Evolutionary conservation across 2,797 vertebrate genomes (phyloP), one percentile per base, ranked within the genome.

Genomic region (Pelodytes ibericus): DNA sequence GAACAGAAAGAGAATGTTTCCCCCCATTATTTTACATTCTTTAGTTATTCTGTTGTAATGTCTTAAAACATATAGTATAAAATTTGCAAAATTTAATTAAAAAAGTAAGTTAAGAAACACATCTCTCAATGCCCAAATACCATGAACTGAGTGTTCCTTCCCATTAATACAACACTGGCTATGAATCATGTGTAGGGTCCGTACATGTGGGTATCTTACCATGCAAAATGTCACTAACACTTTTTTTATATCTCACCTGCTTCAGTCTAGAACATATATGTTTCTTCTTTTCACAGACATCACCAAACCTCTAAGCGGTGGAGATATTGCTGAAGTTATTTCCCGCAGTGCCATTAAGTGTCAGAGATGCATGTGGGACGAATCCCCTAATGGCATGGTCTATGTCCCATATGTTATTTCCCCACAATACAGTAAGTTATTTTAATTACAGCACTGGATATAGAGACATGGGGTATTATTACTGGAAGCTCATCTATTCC

Each of bases 341-440:
- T 11, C 9, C 0, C 65, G 47, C 11, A 68, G n/a, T 24, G 10
- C 22, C 3, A 33, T 2, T 7, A 10, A 0, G 1, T 22, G 27
- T 15, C 2, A 29, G 0, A 4, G 10, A 10, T 68, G 26, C 4
- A 2, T 53, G 18, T 68, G 65, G 65, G 30, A 53, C 29, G 31
- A 22, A 16, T 68, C 47, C 1, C 16, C 26, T 6, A 33, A 68
- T 33, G 65, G 65, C 30, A 53, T 16, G n/a, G 65, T 68, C 16
- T 11, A 16, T 11, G n/a, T 68, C 47, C 65, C 65, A 4, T 68
- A 53, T 22, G 10, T 24, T 16, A 1, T 68, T 13, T 16, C n/a
- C 15, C 6, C 26, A 2, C 0, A 0, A 13, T 68, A 31, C 25
- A 15, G 65, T 68, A 53, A 68, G 65, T 53, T 27, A 44, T n/a